phyloP scores from a whole-genome alignment of 2,797 vertebrate species.

The Lutjanus argentimaculatus region DNA sequence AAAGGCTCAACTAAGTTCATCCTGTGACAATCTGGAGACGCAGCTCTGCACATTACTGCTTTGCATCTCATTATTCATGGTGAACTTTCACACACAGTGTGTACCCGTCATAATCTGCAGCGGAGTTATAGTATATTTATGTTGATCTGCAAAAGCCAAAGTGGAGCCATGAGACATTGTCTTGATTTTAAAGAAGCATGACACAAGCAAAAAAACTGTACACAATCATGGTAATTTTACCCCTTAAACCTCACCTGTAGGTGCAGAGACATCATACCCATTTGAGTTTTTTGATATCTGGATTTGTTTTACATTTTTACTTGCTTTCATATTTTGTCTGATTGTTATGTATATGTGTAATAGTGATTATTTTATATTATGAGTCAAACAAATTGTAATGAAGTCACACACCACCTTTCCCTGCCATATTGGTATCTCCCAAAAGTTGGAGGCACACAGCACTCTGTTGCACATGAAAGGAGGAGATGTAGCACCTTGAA shows the following conservation, averaged over 20 bases:
- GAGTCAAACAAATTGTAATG: no score
- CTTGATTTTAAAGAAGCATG: not conserved
- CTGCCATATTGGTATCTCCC: no score
- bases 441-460: no score
- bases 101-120: conserved; percentile 30
- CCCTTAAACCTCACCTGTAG: conserved; percentile 7
- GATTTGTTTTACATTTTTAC: no score
- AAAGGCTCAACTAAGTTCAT: conserved; percentile 64
- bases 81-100: conserved; percentile 32
- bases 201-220: conserved; percentile 7
- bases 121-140: conserved; percentile 29
- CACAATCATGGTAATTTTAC: not conserved
- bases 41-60: conserved; percentile 51
- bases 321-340: no score
- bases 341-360: no score
- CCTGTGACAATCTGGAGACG: conserved; percentile 63
- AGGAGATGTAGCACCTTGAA: no score
- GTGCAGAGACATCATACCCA: no score
- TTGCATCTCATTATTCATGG: conserved; percentile 66
- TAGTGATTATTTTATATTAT: no score
- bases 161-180: conserved; percentile 11
- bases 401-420: no score
- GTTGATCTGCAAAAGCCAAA: conserved; percentile 42
- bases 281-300: no score
- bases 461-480: no score